These are phyloP conservation scores for Myotis davidii DNA, from an alignment of 2,113 vertebrate genomes.

Conservation along the genomic window DNA sequence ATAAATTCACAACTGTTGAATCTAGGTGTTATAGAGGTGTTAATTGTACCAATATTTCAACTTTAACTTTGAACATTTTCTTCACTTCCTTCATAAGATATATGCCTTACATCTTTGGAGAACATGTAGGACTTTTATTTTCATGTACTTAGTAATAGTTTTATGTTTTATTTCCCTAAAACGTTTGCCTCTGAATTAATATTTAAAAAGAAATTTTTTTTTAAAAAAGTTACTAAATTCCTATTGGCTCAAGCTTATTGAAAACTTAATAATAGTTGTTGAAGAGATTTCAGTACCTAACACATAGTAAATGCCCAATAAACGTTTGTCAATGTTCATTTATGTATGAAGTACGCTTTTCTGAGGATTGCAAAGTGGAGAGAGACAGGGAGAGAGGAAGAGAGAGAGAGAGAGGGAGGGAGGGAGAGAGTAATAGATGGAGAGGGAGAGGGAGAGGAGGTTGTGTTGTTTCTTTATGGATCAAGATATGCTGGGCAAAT, in stretches of 20 bases:
- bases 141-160: background rate
- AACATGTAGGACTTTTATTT: background rate
- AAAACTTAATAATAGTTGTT: background rate
- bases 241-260: background rate
- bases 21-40: background rate
- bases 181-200: background rate
- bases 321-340: constrained; percentile 33
- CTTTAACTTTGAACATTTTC: background rate
- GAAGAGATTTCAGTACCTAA: background rate
- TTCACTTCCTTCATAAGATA: background rate
- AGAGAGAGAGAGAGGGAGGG: background rate
- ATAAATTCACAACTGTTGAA: background rate
- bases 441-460: background rate
- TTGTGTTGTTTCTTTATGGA: background rate
- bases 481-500: background rate
- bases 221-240: constrained; percentile 9
- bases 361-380: background rate
- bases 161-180: constrained; percentile 32
- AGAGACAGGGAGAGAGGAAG: background rate
- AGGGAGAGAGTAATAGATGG: too few relatives aligned
- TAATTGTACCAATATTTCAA: constrained; percentile 7
- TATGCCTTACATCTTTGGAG: background rate
- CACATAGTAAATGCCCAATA: background rate
- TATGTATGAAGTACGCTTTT: background rate
- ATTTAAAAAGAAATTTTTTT: constrained; percentile 19